Percentiles rank a stretch among this genome's conserved stretches.
phyloP scores from a whole-genome alignment of 2,888 invertebrate species.

The Sarcophaga subvicina region DNA sequence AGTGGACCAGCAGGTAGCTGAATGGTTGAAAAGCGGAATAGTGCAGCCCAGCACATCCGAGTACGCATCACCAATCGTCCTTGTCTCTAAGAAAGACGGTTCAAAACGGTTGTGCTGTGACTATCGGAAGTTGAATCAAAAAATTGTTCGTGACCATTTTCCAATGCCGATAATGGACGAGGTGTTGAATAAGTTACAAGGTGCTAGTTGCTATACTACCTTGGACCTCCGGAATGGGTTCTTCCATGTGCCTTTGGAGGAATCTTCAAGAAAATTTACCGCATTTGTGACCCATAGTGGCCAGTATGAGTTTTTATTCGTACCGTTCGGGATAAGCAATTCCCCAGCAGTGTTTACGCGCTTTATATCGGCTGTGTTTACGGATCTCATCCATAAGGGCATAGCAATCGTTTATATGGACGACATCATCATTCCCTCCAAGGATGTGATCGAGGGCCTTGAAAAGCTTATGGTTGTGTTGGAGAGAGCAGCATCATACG shows the following conservation, averaged over 20 bases:
- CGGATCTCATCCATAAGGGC: too few species aligned
- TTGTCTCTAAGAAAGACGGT: too few species aligned
- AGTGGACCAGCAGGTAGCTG: constrained; percentile 36
- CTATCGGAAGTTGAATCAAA: neutral
- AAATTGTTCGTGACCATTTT: too few species aligned
- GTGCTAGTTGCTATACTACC: too few species aligned
- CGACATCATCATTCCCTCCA: constrained; percentile 62
- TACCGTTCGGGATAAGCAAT: constrained; percentile 58
- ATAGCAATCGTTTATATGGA: constrained; percentile 14
- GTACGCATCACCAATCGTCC: constrained; percentile 31
- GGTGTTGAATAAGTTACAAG: too few species aligned
- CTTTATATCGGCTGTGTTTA: constrained; percentile 11
- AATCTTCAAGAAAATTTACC: constrained; percentile 67
- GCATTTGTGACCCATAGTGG: constrained; percentile 69
- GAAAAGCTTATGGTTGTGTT: constrained; percentile 33
- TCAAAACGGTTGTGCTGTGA: too few species aligned
- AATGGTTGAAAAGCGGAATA: constrained; percentile 42
- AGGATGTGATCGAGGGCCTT: too few species aligned
- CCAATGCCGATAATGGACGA: too few species aligned
- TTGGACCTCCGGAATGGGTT: constrained; percentile 6
- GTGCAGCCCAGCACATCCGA: constrained; percentile 22
- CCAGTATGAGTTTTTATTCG: constrained; percentile 66
- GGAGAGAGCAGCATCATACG: constrained; percentile 31
- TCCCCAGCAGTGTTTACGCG: constrained; percentile 35
- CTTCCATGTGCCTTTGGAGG: constrained; percentile 39